Conservation (phyloP, 2,797 vertebrate genomes). For the Sparidentex hasta region DNA sequence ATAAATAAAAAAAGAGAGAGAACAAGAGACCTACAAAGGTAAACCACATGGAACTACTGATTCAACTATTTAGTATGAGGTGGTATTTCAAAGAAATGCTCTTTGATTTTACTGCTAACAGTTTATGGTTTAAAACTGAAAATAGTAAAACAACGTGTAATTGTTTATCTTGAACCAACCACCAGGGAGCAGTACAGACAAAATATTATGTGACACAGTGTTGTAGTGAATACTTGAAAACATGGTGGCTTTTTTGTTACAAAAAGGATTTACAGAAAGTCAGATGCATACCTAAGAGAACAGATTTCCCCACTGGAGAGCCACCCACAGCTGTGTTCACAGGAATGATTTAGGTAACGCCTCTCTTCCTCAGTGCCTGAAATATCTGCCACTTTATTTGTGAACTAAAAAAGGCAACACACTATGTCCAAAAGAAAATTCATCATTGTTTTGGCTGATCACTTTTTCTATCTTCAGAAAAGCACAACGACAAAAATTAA, state of each 20-base stretch:
- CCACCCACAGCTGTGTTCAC: neutral
- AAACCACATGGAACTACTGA: constrained; percentile 2
- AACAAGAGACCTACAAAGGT: constrained; percentile 16
- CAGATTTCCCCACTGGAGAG: neutral
- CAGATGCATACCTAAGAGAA: neutral
- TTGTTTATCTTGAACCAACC: neutral
- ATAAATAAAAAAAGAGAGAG: constrained; percentile 8
- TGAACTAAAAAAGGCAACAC: constrained; percentile 2
- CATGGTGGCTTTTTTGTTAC: neutral
- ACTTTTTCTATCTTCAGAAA: too few relatives aligned
- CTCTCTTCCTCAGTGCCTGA: neutral
- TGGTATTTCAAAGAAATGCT: neutral
- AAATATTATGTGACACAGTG: neutral
- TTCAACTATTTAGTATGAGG: neutral
- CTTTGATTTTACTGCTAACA: neutral
- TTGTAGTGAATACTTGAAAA: neutral
- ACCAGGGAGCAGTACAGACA: neutral
- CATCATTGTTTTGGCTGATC: neutral
- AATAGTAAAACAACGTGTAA: neutral
- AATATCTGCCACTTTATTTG: constrained; percentile 11
- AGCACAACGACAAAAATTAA: neutral
- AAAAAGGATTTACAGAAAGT: neutral
- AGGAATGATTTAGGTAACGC: neutral
- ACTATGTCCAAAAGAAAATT: neutral
- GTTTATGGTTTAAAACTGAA: neutral